Conservation (phyloP, 2,797 vertebrate genomes). For the Melanotaenia trifasciata region DNA sequence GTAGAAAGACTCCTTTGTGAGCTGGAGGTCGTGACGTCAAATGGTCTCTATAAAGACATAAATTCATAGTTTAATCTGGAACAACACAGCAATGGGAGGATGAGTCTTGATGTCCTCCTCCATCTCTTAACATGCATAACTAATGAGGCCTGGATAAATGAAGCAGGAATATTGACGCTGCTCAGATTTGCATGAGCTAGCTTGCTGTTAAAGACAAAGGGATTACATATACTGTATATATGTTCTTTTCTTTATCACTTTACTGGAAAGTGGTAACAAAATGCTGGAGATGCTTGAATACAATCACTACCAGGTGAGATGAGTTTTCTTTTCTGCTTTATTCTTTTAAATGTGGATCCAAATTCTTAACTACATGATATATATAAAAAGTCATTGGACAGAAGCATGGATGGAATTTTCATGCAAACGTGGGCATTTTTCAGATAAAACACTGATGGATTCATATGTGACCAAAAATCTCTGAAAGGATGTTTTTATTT, state of each 20-base stretch:
- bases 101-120: slow-evolving; percentile 82
- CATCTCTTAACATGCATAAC: slow-evolving; percentile 89
- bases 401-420: not conserved
- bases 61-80: slow-evolving; percentile 89
- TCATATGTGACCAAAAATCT: too few species aligned
- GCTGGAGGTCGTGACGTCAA: slow-evolving; percentile 92
- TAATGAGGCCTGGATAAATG: slow-evolving; percentile 91
- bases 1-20: slow-evolving; percentile 92
- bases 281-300: slow-evolving; percentile 99
- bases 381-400: not conserved
- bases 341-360: not conserved
- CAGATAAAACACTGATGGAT: too few species aligned
- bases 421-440: not conserved
- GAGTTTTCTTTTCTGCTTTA: not conserved
- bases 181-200: slow-evolving; percentile 64
- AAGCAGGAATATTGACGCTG: slow-evolving; percentile 68
- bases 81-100: slow-evolving; percentile 84
- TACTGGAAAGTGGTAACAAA: slow-evolving; percentile 38
- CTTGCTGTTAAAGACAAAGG: slow-evolving; percentile 64
- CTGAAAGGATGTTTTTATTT: too few species aligned
- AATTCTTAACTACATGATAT: too few species aligned
- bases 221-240: slow-evolving; percentile 64
- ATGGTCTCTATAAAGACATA: slow-evolving; percentile 84
- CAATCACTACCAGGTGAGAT: slow-evolving; percentile 97
- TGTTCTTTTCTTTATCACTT: slow-evolving; percentile 27